Base-by-base conservation (phyloP, 1,140 invertebrate species). In the Akabosia matsudoensis region DNA sequence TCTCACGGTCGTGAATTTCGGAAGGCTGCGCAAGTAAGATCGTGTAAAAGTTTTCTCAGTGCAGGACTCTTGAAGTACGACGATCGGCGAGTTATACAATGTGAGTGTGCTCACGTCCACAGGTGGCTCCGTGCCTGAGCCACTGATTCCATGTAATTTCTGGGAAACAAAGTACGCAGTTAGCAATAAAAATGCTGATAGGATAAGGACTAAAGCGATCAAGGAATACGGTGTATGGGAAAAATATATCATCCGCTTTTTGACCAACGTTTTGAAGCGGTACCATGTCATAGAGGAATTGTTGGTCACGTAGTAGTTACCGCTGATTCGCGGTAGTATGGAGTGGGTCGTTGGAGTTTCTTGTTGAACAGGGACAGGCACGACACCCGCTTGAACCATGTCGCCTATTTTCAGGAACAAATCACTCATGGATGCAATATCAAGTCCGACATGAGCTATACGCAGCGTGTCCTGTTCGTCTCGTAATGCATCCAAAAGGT, bases 381-480 rank as follows among this genome's bases (percentile, higher is more conserved):
- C n/a, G n/a, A n/a, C n/a, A n/a, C n/a, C n/a, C n/a, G n/a, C n/a
- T n/a, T n/a, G n/a, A n/a, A n/a, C n/a, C n/a, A 45, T 45, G 7
- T 45, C 37, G 37, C 7, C 18, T 45, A 45, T 18, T 45, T 24
- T 14, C n/a, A 61, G 24, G 70, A 82, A 82, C 24, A 81, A 79
- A 77, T 82, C 81, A 33, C 81, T 79, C 80, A 82, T 80, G 0
- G 81, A 81, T 13, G 81, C 77, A 1, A 80, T 30, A 18, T 80
- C 75, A 0, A 82, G 30, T 26, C 80, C 80, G 28, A 82, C 73
- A 18, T 45, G 7, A 10, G 7, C 7, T 45, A 45, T 18, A 45
- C 18, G 7, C 37, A 45, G 18, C 18, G 7, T 7, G 37, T 45
- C 37, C 37, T 18, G 7, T 45, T 45, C 7, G 7, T 45, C 37